Percentiles rank a stretch among this genome's conserved stretches.
phyloP scores from a whole-genome alignment of 35 echinoderm and acorn worm species.

The Acanthaster planci region DNA sequence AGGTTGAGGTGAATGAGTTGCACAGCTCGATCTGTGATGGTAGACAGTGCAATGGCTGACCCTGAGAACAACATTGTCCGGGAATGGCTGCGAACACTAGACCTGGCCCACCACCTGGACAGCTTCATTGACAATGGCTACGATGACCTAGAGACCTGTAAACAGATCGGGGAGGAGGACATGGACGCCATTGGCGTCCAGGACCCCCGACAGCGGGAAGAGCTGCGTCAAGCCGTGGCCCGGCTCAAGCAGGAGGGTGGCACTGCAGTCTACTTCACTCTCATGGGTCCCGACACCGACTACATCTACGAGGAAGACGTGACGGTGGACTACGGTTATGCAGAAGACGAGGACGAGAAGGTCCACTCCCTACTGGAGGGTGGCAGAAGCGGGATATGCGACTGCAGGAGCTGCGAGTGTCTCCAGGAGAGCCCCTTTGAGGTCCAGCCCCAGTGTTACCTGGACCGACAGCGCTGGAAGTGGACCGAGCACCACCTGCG shows the following conservation, averaged over 20 bases:
- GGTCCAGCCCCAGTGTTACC: constrained; percentile 13
- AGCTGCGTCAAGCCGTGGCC: constrained; percentile 67
- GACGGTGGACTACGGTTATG: background rate
- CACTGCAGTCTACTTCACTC: constrained; percentile 92
- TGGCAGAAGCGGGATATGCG: constrained; percentile 15
- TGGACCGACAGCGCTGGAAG: constrained; percentile 6
- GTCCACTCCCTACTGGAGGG: background rate
- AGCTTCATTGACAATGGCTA: constrained; percentile 96
- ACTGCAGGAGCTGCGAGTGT: constrained; percentile 12
- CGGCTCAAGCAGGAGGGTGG: constrained; percentile 87
- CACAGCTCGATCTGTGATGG: too few species aligned
- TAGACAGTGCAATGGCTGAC: constrained; percentile 25
- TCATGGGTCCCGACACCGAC: constrained; percentile 41
- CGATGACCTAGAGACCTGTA: constrained; percentile 96
- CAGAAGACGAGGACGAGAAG: constrained; percentile 13
- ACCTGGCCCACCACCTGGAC: constrained; percentile 64
- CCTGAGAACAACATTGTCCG: constrained; percentile 82
- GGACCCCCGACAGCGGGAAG: constrained; percentile 54
- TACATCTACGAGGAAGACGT: constrained; percentile 32
- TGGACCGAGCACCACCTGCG: background rate
- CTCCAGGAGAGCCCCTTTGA: constrained; percentile 9
- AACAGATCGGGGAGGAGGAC: constrained; percentile 96
- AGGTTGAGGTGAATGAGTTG: too few species aligned
- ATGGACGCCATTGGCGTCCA: constrained; percentile 92
- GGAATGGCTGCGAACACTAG: constrained; percentile 94